phyloP scores from a whole-genome alignment of 2,888 invertebrate species.

The Hofmannophila pseudospretella region DNA sequence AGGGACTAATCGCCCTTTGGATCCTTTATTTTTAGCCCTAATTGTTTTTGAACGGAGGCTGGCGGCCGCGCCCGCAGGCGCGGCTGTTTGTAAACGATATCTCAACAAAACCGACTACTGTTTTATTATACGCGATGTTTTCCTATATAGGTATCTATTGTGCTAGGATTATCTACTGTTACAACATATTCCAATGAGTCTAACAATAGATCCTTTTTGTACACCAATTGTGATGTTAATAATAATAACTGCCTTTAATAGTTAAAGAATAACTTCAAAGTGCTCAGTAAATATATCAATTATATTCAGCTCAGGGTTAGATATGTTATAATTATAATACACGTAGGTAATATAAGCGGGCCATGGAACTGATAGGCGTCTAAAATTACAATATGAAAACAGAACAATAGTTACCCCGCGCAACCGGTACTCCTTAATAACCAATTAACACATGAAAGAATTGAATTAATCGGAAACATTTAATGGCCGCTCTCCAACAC shows the following conservation, averaged over 20 bases:
- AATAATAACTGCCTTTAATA: constrained; percentile 6
- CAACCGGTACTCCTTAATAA: constrained; percentile 26
- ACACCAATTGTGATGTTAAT: constrained; percentile 8
- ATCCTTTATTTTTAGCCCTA: constrained; percentile 47
- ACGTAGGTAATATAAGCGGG: too few relatives aligned
- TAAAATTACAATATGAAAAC: constrained; percentile 6
- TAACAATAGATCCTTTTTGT: constrained; percentile 1
- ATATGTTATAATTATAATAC: too few relatives aligned
- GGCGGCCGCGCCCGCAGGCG: constrained; percentile 54
- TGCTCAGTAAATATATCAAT: too few relatives aligned
- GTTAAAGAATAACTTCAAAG: too few relatives aligned
- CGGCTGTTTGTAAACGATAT: constrained; percentile 17
- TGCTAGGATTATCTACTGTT: constrained; percentile 17
- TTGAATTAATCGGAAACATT: constrained; percentile 46
- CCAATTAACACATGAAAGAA: constrained; percentile 40
- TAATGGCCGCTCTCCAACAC: constrained; percentile 28
- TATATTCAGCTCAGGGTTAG: too few relatives aligned
- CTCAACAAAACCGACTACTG: constrained; percentile 35
- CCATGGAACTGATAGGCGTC: too few relatives aligned
- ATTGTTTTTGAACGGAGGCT: constrained; percentile 67
- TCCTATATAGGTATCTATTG: constrained; percentile 10
- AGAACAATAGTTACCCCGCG: constrained; percentile 31
- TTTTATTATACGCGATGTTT: constrained; percentile 15
- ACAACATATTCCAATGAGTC: constrained; percentile 5
- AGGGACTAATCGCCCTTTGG: constrained; percentile 24